phyloP scores from a whole-genome alignment of 2,113 vertebrate species.

The Cebus imitator region DNA sequence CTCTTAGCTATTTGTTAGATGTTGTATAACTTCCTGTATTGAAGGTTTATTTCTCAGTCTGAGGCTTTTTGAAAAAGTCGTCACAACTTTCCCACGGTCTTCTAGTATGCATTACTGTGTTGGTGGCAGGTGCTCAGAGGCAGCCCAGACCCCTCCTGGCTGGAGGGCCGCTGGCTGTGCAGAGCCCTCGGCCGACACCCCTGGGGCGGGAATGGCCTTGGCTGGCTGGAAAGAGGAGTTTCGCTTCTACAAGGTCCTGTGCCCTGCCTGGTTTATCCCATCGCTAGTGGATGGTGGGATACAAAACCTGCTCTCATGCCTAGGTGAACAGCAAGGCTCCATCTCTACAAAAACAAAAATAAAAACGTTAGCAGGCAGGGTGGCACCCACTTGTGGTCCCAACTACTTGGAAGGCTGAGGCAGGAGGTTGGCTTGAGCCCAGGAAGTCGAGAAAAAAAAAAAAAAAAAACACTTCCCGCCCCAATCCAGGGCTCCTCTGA shows the following conservation, averaged over 20 bases:
- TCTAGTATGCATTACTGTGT: rapidly evolving
- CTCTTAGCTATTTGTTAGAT: background rate
- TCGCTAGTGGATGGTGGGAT: too few species aligned
- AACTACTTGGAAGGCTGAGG: too few species aligned
- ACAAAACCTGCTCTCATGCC: background rate
- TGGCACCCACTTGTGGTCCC: too few species aligned
- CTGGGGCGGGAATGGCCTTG: rapidly evolving
- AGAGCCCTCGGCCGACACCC: background rate
- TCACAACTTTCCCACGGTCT: background rate
- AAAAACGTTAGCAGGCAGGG: too few species aligned
- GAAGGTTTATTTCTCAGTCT: background rate
- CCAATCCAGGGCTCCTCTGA: rapidly evolving
- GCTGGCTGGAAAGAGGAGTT: background rate
- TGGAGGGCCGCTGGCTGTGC: background rate
- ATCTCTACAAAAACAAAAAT: too few species aligned
- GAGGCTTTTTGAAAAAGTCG: background rate
- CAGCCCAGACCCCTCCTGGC: too few species aligned
- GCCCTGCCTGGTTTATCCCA: background rate
- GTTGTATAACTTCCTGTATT: background rate
- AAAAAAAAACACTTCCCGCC: background rate
- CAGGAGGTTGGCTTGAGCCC: too few species aligned
- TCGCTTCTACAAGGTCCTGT: background rate
- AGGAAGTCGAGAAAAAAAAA: too few species aligned
- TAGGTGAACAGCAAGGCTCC: too few species aligned
- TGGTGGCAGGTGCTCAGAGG: rapidly evolving